phyloP scores from a whole-genome alignment of 2,797 vertebrate species.

The Cossypha polioptera region DNA sequence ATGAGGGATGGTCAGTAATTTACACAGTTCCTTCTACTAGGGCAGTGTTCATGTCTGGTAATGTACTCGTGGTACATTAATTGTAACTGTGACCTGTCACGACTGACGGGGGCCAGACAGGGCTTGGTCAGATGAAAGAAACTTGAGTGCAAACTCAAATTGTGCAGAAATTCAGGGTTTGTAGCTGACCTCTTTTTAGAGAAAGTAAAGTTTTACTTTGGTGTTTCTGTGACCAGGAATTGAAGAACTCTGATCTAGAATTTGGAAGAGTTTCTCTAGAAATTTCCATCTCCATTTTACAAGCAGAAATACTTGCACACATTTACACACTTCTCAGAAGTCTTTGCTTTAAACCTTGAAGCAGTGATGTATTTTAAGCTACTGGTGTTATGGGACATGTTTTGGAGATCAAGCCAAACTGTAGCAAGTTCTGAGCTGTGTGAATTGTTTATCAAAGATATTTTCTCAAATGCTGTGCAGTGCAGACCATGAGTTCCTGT shows the following conservation, averaged over 20 bases:
- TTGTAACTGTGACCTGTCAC: background rate
- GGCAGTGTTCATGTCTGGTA: background rate
- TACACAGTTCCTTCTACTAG: background rate
- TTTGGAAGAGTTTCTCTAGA: background rate
- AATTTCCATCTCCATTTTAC: background rate
- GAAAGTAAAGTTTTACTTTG: background rate
- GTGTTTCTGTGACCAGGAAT: background rate
- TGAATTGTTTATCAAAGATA: background rate
- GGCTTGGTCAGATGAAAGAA: background rate
- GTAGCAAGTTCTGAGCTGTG: background rate
- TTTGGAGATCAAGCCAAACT: background rate
- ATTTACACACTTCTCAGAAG: background rate
- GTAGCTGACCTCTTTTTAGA: background rate
- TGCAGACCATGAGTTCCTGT: background rate
- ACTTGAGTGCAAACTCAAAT: background rate
- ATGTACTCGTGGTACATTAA: background rate
- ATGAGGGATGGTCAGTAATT: background rate
- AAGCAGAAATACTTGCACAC: background rate
- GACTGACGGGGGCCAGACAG: background rate
- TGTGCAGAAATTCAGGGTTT: background rate
- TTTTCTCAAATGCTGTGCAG: background rate
- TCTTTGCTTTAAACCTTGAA: background rate
- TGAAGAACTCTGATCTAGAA: background rate
- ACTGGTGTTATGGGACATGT: background rate
- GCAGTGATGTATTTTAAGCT: background rate